Base-by-base conservation (phyloP, 2,113 vertebrate species). In the Equus przewalskii region DNA sequence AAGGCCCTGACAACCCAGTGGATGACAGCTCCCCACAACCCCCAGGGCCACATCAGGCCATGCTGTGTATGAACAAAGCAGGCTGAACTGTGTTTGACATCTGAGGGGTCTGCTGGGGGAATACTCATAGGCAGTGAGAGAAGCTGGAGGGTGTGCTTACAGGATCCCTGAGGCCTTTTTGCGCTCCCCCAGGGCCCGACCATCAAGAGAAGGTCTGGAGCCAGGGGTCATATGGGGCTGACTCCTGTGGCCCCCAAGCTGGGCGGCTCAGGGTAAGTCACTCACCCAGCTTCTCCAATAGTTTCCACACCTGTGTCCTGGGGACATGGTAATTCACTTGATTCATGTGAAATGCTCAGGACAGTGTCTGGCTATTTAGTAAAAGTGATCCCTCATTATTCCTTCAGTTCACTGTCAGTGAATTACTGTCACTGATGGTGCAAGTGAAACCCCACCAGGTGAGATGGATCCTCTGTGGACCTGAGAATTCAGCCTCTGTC, bases 401-500 rank as follows among this genome's bases (percentile, higher is more conserved):
- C 22, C 13, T 70, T 75, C 70, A 6, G 26, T 13, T n/a, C 56
- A 14, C 41, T 6, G 28, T 44, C 13, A 18, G 70, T 28, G 28
- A 62, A 18, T 62, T 62, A 60, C 54, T 16, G 4, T 62, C 41
- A 44, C 86, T 60, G 21, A 14, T 26, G 18, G 13, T 3, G 36
- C 33, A 54, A 89, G 70, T 44, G 26, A 73, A 26, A 60, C 12
- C 30, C 28, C 56, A 46, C 18, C 36, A 16, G 12, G 26, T 46
- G 41, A 49, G 30, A 24, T 49, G 1, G 8, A 13, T 0, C 3
- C 1, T 16, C 1, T 0, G 6, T 49, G 33, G 58, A 46, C 33
- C 19, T 36, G 14, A 64, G 69, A 60, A 46, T 24, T 8, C 46
- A 19, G 54, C n/a, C 33, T 33, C 64, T 5, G 3, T 87, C 15